Evolutionary conservation across 2,113 vertebrate genomes (phyloP), one percentile per base, ranked within the genome.

Genomic region (Hydrochoerus hydrochaeris): DNA sequence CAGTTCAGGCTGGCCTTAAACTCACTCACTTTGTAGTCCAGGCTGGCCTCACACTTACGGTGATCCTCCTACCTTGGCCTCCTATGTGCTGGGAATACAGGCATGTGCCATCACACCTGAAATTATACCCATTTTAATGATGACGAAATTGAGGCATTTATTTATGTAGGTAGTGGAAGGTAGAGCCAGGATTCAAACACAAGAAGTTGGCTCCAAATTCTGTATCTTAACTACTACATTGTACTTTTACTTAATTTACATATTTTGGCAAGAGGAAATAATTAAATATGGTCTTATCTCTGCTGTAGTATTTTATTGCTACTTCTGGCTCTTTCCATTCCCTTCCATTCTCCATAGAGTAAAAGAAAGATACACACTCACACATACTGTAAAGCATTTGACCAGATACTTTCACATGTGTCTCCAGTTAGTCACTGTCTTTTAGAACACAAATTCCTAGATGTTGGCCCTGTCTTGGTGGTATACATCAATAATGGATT

Each of bases 121-220:
- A 44, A 52, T 85, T 82, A 38, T 75, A 73, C 14, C 24, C 58
- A 91, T 90, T 96, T 92, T 65, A 85, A 85, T 96, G 58, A 91
- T 90, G 77, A 94, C 10, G 10, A 90, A 87, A 85, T 54, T 46
- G 92, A 96, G 69, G 60, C 30, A 90, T 7, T 12, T 5, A 24
- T 30, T 83, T 46, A 57, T 11, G 78, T 13, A 88, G 14, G 9
- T 38, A 82, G 28, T 75, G 14, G 16, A 60, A 84, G 71, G 63
- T 57, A 93, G 35, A 91, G 38, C 38, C 35, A 57, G 24, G 10
- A 75, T 90, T 95, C 90, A 69, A 62, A 95, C 57, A 41, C 14
- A 90, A 83, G 46, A 88, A 54, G 14, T 46, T 7, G 1, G 13
- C 41, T 71, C 24, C 54, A 91, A 38, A 85, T 24, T 85, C 62